These are phyloP conservation scores for Scylla paramamosain DNA, from an alignment of 1,140 invertebrate species.

Conservation along the genomic window DNA sequence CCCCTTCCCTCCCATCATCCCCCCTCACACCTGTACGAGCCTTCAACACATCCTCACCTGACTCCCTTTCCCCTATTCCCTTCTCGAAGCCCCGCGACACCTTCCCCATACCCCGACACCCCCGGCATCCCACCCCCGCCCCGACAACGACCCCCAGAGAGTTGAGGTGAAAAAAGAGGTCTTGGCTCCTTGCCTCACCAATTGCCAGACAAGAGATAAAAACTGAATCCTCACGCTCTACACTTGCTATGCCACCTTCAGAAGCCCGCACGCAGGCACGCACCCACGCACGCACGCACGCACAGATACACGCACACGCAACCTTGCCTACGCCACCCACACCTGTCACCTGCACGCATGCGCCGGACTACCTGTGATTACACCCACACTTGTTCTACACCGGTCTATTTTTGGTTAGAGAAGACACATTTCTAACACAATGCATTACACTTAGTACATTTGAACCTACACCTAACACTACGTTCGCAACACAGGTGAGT, in stretches of 20 bases:
- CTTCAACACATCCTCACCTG: not conserved
- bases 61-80: not conserved
- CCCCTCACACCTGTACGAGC: not conserved
- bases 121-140: not conserved
- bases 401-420: no score
- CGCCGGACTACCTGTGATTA: no score
- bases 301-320: not conserved
- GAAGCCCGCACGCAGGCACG: not conserved
- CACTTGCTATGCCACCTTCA: not conserved
- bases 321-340: not conserved
- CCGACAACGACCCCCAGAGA: not conserved
- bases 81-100: not conserved
- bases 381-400: no score
- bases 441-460: no score
- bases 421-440: no score
- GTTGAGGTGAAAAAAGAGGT: not conserved
- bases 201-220: not conserved
- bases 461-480: no score
- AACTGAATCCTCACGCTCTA: not conserved
- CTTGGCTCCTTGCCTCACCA: not conserved
- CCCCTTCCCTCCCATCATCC: not conserved
- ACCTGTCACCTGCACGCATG: no score
- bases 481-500: no score
- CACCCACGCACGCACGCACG: not conserved
- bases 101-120: not conserved